Percentiles rank a stretch among this genome's conserved stretches.
Conservation (phyloP, 2,113 vertebrate genomes). For the Xyliphius kryptos region DNA sequence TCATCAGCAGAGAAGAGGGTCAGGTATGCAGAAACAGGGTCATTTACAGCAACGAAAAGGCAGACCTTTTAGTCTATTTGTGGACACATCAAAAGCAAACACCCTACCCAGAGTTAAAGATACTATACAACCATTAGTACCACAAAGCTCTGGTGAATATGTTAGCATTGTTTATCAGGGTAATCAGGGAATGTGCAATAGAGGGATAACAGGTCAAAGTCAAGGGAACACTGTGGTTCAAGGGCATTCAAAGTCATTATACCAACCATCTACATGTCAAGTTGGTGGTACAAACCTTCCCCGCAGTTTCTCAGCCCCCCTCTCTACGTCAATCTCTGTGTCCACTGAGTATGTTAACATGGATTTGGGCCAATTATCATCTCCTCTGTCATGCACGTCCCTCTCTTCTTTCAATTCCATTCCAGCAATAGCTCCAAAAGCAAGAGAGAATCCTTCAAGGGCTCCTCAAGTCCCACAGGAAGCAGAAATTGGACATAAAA, state of each 20-base stretch:
- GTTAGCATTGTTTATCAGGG: conserved; percentile 62
- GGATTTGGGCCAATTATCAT: conserved; percentile 60
- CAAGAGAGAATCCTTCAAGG: conserved; percentile 43
- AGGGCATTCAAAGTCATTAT: conserved; percentile 52
- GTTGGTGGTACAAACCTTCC: conserved; percentile 58
- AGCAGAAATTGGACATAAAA: conserved; percentile 47
- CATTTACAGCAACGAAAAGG: conserved; percentile 56
- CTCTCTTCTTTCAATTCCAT: conserved; percentile 49
- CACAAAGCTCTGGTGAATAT: conserved; percentile 65
- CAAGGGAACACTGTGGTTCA: conserved; percentile 50
- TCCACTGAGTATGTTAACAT: conserved; percentile 66
- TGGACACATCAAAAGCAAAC: conserved; percentile 66
- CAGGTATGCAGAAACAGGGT: conserved; percentile 55
- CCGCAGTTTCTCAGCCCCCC: conserved; percentile 67
- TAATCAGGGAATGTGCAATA: conserved; percentile 42
- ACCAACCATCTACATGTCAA: conserved; percentile 54
- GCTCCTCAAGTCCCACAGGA: conserved; percentile 51
- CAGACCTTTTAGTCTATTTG: conserved; percentile 55
- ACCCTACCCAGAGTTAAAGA: conserved; percentile 64
- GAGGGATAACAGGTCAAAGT: conserved; percentile 31
- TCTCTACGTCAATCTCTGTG: conserved; percentile 53
- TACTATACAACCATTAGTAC: conserved; percentile 45
- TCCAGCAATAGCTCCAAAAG: conserved; percentile 48
- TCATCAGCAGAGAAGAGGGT: conserved; percentile 55
- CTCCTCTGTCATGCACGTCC: conserved; percentile 44